phyloP scores from a whole-genome alignment of 2,113 vertebrate genomes.

The Puffinus mauretanicus region DNA sequence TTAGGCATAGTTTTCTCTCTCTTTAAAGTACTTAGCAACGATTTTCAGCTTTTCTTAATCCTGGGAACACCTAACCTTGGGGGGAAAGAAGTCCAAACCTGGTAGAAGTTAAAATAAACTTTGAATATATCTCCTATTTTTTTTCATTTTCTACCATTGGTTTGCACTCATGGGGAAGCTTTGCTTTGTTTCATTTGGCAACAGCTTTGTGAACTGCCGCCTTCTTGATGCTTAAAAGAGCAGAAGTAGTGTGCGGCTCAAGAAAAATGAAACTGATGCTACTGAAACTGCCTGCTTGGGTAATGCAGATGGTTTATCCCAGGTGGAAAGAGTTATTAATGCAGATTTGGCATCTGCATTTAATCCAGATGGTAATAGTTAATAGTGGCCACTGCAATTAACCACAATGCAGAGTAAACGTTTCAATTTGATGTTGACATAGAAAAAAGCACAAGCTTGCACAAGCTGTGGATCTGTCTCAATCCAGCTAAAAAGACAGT shows the following conservation, averaged over 20 bases:
- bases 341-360: not conserved
- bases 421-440: not conserved
- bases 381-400: not conserved
- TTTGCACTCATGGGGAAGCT: not conserved
- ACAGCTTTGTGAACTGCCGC: not conserved
- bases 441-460: not conserved
- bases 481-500: not conserved
- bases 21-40: not conserved
- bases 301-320: not conserved
- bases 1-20: not conserved
- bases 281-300: not conserved
- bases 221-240: not conserved
- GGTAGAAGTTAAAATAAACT: not conserved
- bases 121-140: not conserved
- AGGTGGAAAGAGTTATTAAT: not conserved
- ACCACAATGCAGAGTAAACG: not conserved
- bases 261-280: not conserved
- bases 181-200: not conserved
- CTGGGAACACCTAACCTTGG: not conserved
- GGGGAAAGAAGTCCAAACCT: not conserved
- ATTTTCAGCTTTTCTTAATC: conserved; percentile 27
- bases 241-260: not conserved
- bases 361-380: not conserved
- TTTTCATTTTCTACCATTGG: not conserved
- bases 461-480: not conserved